These are phyloP conservation scores for Corythoichthys haematopterus DNA, from an alignment of 2,113 vertebrate genomes.

Conservation along the genomic window DNA sequence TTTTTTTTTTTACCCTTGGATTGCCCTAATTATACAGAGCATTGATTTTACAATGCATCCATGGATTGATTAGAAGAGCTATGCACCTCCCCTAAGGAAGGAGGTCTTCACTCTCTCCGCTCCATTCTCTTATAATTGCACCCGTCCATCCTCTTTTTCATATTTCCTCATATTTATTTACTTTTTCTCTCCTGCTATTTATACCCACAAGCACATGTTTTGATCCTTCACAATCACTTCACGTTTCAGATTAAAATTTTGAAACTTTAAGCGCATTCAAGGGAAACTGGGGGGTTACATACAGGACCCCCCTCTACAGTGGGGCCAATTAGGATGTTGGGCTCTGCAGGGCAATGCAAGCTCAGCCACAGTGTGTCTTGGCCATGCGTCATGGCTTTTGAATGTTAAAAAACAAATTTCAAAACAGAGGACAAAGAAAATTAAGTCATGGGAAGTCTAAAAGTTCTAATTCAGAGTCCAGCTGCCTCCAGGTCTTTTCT, in stretches of 20 bases:
- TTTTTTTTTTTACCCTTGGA: conserved; percentile 79
- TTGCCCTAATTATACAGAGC: conserved; percentile 92
- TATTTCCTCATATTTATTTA: neutral
- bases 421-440: too few relatives aligned
- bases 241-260: neutral
- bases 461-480: too few relatives aligned
- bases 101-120: conserved; percentile 25
- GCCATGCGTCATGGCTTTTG: too few relatives aligned
- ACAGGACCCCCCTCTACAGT: neutral
- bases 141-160: neutral
- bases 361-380: too few relatives aligned
- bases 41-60: conserved; percentile 94
- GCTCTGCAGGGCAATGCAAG: neutral
- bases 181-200: neutral
- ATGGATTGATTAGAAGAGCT: conserved; percentile 84
- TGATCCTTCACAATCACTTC: too few relatives aligned
- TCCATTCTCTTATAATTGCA: conserved; percentile 24
- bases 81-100: conserved; percentile 77
- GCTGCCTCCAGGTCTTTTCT: too few relatives aligned
- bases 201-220: neutral
- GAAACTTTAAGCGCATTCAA: neutral
- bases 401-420: too few relatives aligned
- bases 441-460: too few relatives aligned
- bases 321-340: neutral
- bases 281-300: neutral